These are phyloP conservation scores for Amphiprion percula DNA, from an alignment of 2,113 vertebrate species.

Conservation along the genomic window DNA sequence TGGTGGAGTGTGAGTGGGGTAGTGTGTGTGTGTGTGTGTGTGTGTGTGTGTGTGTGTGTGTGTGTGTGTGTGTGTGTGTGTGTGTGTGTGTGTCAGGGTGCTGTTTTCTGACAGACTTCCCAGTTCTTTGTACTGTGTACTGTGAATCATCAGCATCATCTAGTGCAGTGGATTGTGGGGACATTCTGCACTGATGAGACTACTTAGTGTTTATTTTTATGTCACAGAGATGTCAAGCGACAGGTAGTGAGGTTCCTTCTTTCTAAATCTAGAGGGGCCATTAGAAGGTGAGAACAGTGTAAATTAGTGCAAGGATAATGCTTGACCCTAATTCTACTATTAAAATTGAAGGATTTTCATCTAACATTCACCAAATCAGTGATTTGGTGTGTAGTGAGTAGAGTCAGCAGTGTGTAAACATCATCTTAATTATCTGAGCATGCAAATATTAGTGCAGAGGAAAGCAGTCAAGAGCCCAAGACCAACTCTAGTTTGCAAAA, in stretches of 20 bases:
- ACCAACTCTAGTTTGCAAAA: not conserved
- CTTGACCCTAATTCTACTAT: constrained; percentile 7
- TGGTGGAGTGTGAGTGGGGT: constrained; percentile 26
- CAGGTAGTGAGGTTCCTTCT: not conserved
- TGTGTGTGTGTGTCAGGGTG: constrained; percentile 3
- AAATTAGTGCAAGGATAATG: not conserved
- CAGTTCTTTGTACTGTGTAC: constrained; percentile 38
- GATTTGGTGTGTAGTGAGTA: not conserved
- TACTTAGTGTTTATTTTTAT: constrained; percentile 35
- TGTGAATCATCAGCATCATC: constrained; percentile 33
- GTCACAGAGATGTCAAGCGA: constrained; percentile 12
- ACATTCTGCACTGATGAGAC: constrained; percentile 21
- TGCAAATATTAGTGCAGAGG: constrained; percentile 7
- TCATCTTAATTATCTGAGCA: constrained; percentile 18
- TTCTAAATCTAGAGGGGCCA: constrained; percentile 17
- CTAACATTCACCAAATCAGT: not conserved
- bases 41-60: constrained; percentile 7
- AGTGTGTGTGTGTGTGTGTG: not conserved
- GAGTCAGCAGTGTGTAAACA: constrained; percentile 10
- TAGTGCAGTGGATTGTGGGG: constrained; percentile 23
- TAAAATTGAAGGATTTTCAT: constrained; percentile 10
- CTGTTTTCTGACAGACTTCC: constrained; percentile 33
- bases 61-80: constrained; percentile 5
- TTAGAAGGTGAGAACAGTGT: constrained; percentile 7
- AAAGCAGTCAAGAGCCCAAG: not conserved